These are phyloP conservation scores for Mesoligia furuncula DNA, from an alignment of 2,888 invertebrate species.

Conservation along the genomic window DNA sequence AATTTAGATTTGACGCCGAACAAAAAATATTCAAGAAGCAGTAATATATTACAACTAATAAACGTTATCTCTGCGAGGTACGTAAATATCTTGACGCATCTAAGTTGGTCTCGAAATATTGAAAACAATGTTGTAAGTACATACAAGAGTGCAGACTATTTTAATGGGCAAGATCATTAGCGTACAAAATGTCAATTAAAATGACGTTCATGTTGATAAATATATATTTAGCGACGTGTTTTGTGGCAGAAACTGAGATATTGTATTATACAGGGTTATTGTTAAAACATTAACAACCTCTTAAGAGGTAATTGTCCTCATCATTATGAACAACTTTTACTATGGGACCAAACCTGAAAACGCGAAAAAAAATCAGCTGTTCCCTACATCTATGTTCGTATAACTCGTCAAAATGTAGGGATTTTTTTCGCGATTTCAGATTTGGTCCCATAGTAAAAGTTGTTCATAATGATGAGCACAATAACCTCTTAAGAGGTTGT, in stretches of 20 bases:
- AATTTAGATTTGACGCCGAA: constrained; percentile 46
- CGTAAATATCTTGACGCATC: constrained; percentile 33
- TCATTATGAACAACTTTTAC: no score
- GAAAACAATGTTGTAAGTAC: constrained; percentile 34
- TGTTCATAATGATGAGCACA: no score
- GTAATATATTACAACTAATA: not conserved
- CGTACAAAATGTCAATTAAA: constrained; percentile 39
- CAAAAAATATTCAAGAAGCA: constrained; percentile 31
- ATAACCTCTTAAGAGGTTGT: no score
- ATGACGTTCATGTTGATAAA: constrained; percentile 46
- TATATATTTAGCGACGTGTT: constrained; percentile 3
- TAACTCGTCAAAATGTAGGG: no score
- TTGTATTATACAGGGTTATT: no score
- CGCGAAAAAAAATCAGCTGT: no score
- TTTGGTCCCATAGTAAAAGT: no score
- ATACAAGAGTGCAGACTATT: constrained; percentile 50
- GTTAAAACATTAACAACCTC: no score
- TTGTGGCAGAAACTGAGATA: not conserved
- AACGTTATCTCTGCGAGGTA: constrained; percentile 17
- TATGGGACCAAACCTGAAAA: no score
- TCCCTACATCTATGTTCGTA: no score
- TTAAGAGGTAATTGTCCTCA: no score
- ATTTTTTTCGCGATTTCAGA: no score
- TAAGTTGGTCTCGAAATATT: constrained; percentile 48
- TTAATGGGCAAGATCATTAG: constrained; percentile 60